Evolutionary conservation across 1,140 invertebrate genomes (phyloP).

Genomic region (Heliconius himera): DNA sequence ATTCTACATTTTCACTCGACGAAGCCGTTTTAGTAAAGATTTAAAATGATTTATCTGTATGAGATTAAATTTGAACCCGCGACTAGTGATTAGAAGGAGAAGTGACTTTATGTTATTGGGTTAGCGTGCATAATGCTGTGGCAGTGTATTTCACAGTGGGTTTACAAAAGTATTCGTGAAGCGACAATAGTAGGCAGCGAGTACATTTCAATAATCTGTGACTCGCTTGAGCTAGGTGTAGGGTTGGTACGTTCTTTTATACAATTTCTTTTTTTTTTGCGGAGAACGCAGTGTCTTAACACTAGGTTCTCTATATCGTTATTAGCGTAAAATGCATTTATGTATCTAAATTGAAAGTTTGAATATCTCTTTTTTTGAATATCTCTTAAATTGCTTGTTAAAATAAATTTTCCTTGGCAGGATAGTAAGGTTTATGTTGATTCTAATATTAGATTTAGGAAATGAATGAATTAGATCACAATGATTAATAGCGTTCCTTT

Average conservation of each 20-base stretch:
- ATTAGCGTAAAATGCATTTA: too few relatives aligned
- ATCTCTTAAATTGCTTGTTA: too few relatives aligned
- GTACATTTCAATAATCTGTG: constrained; percentile 28
- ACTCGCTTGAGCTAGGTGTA: constrained; percentile 10
- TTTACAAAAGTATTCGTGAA: constrained; percentile 23
- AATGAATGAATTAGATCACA: too few relatives aligned
- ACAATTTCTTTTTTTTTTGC: not conserved
- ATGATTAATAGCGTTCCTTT: too few relatives aligned
- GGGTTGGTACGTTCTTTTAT: not conserved
- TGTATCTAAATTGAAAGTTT: too few relatives aligned
- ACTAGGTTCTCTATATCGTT: too few relatives aligned
- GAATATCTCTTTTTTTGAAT: too few relatives aligned
- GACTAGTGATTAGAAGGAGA: not conserved
- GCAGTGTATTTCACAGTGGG: not conserved
- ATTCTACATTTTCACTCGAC: not conserved
- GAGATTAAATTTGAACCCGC: constrained; percentile 9
- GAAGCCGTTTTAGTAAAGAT: constrained; percentile 15
- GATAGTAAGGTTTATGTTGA: too few relatives aligned
- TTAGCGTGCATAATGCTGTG: not conserved
- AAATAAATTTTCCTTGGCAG: too few relatives aligned
- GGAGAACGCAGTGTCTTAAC: too few relatives aligned
- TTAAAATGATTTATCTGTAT: constrained; percentile 16
- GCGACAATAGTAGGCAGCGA: constrained; percentile 25
- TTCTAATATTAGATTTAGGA: too few relatives aligned
- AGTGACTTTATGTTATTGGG: not conserved